These are phyloP conservation scores for Ramphastos sulfuratus DNA, from an alignment of 2,113 vertebrate species.

Conservation along the genomic window DNA sequence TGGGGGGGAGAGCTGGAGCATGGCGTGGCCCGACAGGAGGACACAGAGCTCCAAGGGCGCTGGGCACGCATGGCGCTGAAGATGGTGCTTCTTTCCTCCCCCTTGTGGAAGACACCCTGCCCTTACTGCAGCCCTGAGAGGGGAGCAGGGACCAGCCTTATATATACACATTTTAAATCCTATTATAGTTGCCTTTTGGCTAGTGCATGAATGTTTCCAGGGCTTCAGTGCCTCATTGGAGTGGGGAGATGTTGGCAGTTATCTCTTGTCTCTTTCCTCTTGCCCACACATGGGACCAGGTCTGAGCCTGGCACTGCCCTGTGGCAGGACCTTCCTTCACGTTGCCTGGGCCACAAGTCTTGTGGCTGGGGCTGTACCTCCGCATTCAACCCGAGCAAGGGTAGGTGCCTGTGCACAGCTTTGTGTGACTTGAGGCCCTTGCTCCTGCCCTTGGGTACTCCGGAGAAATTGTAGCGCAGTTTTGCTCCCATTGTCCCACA, in stretches of 20 bases:
- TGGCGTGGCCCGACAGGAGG: conserved; percentile 63
- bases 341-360: fast-evolving
- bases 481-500: neutral
- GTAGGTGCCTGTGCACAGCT: neutral
- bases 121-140: conserved; percentile 33
- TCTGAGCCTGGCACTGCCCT: neutral
- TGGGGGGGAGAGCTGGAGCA: conserved; percentile 69
- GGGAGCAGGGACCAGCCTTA: conserved; percentile 54
- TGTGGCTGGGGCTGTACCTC: neutral
- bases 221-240: conserved; percentile 58
- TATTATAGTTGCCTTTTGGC: conserved; percentile 3
- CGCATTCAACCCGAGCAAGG: neutral
- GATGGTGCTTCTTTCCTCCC: conserved; percentile 66
- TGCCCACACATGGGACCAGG: neutral
- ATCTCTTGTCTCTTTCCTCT: neutral
- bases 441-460: neutral
- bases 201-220: conserved; percentile 49
- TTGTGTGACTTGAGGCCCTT: fast-evolving
- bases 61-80: conserved; percentile 51
- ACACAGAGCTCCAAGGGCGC: conserved; percentile 59
- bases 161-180: conserved; percentile 2
- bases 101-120: conserved; percentile 36
- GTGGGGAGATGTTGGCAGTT: neutral
- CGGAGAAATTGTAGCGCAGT: neutral
- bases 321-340: neutral